Conservation (phyloP, 2,797 vertebrate species). For the Thripadectes ignobilis region DNA sequence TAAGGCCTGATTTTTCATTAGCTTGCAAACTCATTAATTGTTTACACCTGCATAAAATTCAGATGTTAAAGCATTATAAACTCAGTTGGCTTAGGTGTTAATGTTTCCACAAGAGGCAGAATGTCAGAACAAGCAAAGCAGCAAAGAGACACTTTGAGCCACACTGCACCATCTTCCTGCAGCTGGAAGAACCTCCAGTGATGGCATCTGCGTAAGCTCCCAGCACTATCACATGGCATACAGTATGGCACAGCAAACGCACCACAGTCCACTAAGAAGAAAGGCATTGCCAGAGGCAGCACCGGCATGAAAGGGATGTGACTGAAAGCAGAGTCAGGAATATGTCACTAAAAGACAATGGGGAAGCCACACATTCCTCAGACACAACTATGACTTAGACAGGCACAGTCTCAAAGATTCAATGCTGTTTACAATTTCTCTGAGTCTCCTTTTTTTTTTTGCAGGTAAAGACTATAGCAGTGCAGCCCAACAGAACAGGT, state of each 20-base stretch:
- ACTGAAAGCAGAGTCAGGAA: not conserved
- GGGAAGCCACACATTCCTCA: not conserved
- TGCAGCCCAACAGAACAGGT: not conserved
- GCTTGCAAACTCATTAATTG: not conserved
- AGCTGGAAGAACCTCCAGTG: not conserved
- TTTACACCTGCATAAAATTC: constrained; percentile 5
- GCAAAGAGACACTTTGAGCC: not conserved
- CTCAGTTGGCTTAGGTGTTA: not conserved
- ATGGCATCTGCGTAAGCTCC: accelerated
- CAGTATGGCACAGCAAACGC: not conserved
- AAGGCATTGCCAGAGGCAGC: not conserved
- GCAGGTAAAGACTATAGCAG: not conserved
- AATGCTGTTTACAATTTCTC: not conserved
- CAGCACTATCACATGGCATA: not conserved
- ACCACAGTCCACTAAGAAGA: not conserved
- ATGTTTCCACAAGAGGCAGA: not conserved
- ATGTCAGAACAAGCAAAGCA: not conserved
- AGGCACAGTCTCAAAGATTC: not conserved
- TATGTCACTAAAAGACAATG: not conserved
- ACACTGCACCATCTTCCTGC: not conserved
- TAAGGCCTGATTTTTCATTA: not conserved
- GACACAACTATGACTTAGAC: not conserved
- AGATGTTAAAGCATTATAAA: not conserved
- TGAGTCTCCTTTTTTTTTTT: not conserved
- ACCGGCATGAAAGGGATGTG: not conserved